Evolutionary conservation across 2,888 invertebrate species (phyloP).

Genomic region (Acrocyrtus sp.): DNA sequence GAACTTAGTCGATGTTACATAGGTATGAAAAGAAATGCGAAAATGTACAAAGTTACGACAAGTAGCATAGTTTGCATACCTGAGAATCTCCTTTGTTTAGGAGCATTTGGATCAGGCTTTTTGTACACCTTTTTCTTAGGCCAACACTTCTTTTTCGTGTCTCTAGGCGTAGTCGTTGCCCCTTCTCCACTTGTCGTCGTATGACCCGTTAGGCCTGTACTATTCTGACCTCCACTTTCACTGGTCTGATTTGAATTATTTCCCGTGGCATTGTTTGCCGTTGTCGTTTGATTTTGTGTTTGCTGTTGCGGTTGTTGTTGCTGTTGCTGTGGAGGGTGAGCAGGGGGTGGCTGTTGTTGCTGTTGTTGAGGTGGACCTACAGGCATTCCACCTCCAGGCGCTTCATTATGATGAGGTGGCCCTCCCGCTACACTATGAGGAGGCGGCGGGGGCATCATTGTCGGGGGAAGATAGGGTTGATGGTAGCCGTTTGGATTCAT

Average conservation of each 20-base stretch:
- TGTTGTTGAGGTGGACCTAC: slow-evolving; percentile 60
- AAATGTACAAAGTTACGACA: no score
- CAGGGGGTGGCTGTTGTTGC: slow-evolving; percentile 59
- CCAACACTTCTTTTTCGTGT: slow-evolving; percentile 63
- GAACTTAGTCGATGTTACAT: no score
- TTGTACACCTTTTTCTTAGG: slow-evolving; percentile 64
- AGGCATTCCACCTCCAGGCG: slow-evolving; percentile 59
- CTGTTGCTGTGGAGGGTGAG: slow-evolving; percentile 58
- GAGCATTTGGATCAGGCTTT: slow-evolving; percentile 64
- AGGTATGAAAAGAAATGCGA: no score
- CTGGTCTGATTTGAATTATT: slow-evolving; percentile 62
- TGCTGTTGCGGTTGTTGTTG: slow-evolving; percentile 59
- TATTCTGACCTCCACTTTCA: slow-evolving; percentile 60
- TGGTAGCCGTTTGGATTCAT: slow-evolving; percentile 64
- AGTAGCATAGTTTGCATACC: slow-evolving; percentile 57
- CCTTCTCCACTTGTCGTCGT: slow-evolving; percentile 55
- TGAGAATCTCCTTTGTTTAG: slow-evolving; percentile 64
- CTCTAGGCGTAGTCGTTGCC: slow-evolving; percentile 49
- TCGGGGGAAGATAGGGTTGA: slow-evolving; percentile 62
- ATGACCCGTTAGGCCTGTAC: slow-evolving; percentile 57
- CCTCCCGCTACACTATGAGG: slow-evolving; percentile 60
- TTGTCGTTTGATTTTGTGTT: slow-evolving; percentile 57
- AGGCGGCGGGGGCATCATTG: slow-evolving; percentile 63
- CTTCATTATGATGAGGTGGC: slow-evolving; percentile 62
- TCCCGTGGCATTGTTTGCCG: slow-evolving; percentile 58